A percentile compares a stretch with the other conserved stretches of the same genome.
Conservation (phyloP, 2,113 vertebrate genomes). For the Regulus satrapa region DNA sequence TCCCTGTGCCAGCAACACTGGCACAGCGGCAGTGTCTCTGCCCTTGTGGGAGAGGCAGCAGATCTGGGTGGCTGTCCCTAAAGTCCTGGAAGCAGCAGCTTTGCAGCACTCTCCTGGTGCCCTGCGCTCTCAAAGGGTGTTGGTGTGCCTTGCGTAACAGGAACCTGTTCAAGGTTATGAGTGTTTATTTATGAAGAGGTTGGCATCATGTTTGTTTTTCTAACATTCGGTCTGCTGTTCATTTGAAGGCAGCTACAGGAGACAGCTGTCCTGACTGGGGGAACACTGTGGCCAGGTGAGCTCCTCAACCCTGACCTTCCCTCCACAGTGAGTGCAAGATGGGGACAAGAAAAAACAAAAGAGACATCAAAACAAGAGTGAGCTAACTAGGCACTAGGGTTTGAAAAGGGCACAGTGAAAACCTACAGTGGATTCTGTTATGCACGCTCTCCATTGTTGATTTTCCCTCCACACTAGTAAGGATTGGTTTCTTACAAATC, state of each 20-base stretch:
- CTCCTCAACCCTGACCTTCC: not conserved
- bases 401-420: not conserved
- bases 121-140: not conserved
- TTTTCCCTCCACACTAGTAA: not conserved
- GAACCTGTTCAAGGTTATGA: not conserved
- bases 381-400: not conserved
- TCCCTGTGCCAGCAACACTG: not conserved
- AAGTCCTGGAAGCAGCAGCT: not conserved
- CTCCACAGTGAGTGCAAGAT: not conserved
- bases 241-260: not conserved
- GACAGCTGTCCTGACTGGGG: not conserved
- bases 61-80: fast-evolving
- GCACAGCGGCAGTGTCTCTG: not conserved
- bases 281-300: not conserved
- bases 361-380: not conserved
- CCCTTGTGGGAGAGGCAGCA: not conserved
- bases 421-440: not conserved
- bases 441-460: fast-evolving
- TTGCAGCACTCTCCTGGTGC: not conserved
- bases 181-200: not conserved
- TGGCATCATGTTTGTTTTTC: not conserved
- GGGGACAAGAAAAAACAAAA: not conserved
- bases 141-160: not conserved
- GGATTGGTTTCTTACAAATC: not conserved
- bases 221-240: not conserved